Evolutionary conservation across 2,797 vertebrate species (phyloP).

Genomic region (Trichosurus vulpecula): DNA sequence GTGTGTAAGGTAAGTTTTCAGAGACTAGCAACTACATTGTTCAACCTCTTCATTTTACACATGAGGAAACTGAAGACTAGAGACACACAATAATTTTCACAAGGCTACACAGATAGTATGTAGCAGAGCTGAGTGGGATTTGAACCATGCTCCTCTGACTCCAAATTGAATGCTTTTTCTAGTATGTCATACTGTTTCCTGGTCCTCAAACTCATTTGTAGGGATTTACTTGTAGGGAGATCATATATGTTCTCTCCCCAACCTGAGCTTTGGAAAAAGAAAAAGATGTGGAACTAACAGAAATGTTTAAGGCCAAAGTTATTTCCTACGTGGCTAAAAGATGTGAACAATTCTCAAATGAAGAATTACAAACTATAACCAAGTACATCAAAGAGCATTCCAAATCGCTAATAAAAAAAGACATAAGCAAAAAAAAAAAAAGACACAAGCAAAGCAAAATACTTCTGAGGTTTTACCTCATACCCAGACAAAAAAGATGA

Average conservation of each 20-base stretch:
- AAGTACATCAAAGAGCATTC: not conserved
- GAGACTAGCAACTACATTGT: not conserved
- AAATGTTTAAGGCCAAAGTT: not conserved
- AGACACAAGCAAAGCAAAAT: not conserved
- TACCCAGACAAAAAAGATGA: not conserved
- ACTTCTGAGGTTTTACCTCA: not conserved
- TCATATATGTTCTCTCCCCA: not conserved
- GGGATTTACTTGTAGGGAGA: not conserved
- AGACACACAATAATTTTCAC: not conserved
- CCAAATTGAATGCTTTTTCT: not conserved
- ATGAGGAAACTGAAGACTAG: not conserved
- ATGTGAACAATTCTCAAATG: not conserved
- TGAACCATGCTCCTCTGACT: not conserved
- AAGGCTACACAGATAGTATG: not conserved
- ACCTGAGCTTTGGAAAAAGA: not conserved
- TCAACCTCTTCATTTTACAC: not conserved
- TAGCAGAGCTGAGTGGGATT: not conserved
- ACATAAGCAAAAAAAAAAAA: no score
- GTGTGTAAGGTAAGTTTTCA: conserved; percentile 51
- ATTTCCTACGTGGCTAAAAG: not conserved
- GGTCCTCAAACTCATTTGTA: not conserved
- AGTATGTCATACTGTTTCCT: not conserved
- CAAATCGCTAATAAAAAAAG: not conserved
- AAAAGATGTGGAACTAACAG: not conserved
- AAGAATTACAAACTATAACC: not conserved